Evolutionary conservation across 2,797 vertebrate species (phyloP).

Genomic region (Danio tinwini): DNA sequence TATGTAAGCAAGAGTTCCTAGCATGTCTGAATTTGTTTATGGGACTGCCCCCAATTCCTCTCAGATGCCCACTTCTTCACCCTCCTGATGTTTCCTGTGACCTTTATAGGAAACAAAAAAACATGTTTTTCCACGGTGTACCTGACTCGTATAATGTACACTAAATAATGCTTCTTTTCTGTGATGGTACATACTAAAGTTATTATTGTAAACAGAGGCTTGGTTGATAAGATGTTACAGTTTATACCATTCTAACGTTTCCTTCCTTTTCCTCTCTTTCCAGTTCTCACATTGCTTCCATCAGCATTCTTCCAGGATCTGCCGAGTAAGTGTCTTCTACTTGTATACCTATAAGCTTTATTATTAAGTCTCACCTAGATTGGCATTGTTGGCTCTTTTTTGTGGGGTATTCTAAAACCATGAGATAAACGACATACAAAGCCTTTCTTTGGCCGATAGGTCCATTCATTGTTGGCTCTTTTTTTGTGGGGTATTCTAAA

Average conservation of each 20-base stretch:
- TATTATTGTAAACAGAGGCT: background rate
- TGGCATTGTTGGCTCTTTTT: constrained; percentile 1
- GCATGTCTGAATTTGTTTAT: constrained; percentile 58
- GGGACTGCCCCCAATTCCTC: constrained; percentile 46
- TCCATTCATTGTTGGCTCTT: too few relatives aligned
- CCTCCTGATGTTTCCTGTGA: constrained; percentile 23
- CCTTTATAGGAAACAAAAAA: constrained; percentile 23
- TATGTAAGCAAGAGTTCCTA: constrained; percentile 57
- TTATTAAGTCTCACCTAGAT: background rate
- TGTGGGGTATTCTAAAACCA: background rate
- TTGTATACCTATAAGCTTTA: background rate
- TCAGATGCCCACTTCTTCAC: constrained; percentile 39
- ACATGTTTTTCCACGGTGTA: constrained; percentile 9
- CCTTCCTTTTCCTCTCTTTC: constrained; percentile 46
- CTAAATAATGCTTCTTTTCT: background rate
- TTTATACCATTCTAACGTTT: constrained; percentile 64
- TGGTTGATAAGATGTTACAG: background rate
- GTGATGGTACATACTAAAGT: background rate
- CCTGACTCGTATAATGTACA: background rate
- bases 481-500: background rate
- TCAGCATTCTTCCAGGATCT: constrained; percentile 93
- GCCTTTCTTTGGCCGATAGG: constrained; percentile 4
- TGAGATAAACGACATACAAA: background rate
- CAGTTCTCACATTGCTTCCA: constrained; percentile 87
- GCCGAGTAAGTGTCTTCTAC: constrained; percentile 86